These are phyloP conservation scores for Drosophila cognata DNA, from an alignment of 2,888 invertebrate species.

Conservation along the genomic window DNA sequence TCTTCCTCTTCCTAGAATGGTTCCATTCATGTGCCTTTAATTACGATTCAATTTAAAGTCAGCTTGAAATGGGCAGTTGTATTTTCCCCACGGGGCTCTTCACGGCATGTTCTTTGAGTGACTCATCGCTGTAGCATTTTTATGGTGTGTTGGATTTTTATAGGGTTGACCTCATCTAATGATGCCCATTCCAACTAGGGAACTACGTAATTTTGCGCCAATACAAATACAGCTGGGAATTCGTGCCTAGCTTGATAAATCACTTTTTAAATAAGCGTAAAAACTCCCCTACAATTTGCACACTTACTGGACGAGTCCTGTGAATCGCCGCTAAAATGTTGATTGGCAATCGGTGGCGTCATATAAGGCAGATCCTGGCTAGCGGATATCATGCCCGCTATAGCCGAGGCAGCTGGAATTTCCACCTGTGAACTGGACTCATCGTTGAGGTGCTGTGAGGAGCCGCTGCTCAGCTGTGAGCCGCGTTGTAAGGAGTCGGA, in stretches of 20 bases:
- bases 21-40: neutral
- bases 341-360: constrained; percentile 90
- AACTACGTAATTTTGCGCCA: neutral
- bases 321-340: constrained; percentile 95
- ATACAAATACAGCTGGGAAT: neutral
- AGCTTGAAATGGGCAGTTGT: neutral
- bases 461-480: constrained; percentile 53
- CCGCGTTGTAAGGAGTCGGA: constrained; percentile 53
- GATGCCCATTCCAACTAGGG: neutral
- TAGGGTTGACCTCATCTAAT: neutral
- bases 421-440: constrained; percentile 85
- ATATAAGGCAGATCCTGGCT: constrained; percentile 95
- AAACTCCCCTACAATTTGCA: too few species aligned
- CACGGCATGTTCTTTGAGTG: neutral
- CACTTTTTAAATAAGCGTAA: neutral
- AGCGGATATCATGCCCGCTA: constrained; percentile 93
- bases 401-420: constrained; percentile 94
- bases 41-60: neutral
- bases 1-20: neutral
- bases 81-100: neutral
- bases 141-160: neutral
- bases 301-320: constrained; percentile 93
- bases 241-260: neutral
- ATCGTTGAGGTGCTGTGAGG: constrained; percentile 68
- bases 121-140: neutral